phyloP scores from a whole-genome alignment of 2,888 invertebrate genomes.

The Eupithecia subfuscata region DNA sequence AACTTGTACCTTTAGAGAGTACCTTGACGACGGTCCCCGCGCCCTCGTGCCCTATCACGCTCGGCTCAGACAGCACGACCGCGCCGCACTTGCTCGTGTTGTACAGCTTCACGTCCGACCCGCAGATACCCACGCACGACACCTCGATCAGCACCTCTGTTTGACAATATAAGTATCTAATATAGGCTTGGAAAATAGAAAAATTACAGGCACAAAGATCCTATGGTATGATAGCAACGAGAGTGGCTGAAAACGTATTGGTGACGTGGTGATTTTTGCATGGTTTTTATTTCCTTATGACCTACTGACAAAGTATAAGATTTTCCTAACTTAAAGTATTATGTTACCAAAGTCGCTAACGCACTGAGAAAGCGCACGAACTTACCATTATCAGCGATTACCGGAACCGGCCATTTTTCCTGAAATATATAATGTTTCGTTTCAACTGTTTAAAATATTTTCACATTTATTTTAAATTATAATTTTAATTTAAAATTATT shows the following conservation, averaged over 20 bases:
- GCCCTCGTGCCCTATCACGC: constrained; percentile 97
- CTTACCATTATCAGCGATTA: constrained; percentile 89
- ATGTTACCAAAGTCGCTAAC: background rate
- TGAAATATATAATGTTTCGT: constrained; percentile 65
- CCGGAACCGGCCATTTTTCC: constrained; percentile 91
- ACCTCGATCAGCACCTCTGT: constrained; percentile 93
- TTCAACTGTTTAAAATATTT: background rate
- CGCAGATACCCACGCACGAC: constrained; percentile 97
- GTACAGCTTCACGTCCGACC: constrained; percentile 96
- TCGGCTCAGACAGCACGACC: constrained; percentile 91
- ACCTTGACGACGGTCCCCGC: constrained; percentile 86
- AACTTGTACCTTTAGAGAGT: too few species aligned
- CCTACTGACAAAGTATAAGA: too few species aligned
- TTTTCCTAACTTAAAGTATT: too few species aligned
- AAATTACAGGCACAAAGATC: too few species aligned
- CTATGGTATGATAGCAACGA: too few species aligned
- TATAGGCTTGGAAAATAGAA: background rate
- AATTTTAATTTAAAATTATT: too few species aligned
- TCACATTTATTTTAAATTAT: background rate
- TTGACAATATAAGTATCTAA: background rate
- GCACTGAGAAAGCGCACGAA: background rate
- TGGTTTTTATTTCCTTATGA: too few species aligned
- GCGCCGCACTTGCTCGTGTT: constrained; percentile 92
- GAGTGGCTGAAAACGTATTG: too few species aligned
- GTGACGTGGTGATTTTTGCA: too few species aligned